phyloP scores from a whole-genome alignment of 2,113 vertebrate genomes.

The Brienomyrus brachyistius region DNA sequence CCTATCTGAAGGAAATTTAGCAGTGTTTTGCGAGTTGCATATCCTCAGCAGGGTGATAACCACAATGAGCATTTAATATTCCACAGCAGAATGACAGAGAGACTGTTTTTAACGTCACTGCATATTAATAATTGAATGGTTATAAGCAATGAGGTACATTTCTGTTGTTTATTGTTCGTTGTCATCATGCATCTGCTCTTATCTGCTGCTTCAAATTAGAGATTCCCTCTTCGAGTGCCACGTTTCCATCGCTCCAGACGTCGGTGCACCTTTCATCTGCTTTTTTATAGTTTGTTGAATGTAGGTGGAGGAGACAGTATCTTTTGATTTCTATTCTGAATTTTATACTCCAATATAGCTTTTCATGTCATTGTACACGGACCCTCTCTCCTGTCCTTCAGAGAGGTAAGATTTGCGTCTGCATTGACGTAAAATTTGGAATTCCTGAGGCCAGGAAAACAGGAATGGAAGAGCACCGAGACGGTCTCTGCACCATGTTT shows the following conservation, averaged over 20 bases:
- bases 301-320: background rate
- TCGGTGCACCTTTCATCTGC: background rate
- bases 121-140: background rate
- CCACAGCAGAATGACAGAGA: background rate
- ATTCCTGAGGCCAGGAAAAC: constrained; percentile 26
- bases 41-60: constrained; percentile 2
- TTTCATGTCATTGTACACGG: background rate
- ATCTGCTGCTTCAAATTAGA: background rate
- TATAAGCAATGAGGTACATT: background rate
- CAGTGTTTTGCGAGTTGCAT: background rate
- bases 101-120: background rate
- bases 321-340: background rate
- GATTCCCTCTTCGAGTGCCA: background rate
- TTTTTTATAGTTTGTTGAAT: background rate
- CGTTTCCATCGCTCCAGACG: background rate
- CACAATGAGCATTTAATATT: background rate
- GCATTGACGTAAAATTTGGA: constrained; percentile 33
- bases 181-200: background rate
- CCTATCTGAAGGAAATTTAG: background rate
- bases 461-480: constrained; percentile 21
- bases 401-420: constrained; percentile 15
- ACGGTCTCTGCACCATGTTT: constrained; percentile 16
- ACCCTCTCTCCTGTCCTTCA: constrained; percentile 29
- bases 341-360: background rate
- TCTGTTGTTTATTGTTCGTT: background rate